phyloP scores from a whole-genome alignment of 2,888 invertebrate genomes.

The Sabatieria punctata region DNA sequence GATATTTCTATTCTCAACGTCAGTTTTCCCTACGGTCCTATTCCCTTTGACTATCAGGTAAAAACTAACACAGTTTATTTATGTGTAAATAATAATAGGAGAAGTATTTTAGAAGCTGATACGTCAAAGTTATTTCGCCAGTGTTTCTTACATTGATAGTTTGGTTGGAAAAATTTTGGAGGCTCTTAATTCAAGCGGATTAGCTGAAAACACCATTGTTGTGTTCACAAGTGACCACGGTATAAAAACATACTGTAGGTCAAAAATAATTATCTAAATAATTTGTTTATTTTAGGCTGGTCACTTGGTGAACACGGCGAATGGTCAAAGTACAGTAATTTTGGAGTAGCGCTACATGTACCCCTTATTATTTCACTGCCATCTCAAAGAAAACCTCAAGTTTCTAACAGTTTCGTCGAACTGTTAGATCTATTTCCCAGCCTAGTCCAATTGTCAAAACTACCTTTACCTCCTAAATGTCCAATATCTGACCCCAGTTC shows the following conservation, averaged over 20 bases:
- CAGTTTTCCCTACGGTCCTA: slow-evolving; percentile 61
- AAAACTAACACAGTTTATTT: too few species aligned
- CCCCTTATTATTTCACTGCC: slow-evolving; percentile 59
- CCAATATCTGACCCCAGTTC: too few species aligned
- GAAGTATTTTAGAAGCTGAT: slow-evolving; percentile 41
- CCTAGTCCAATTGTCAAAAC: slow-evolving; percentile 50
- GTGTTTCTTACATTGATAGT: slow-evolving; percentile 60
- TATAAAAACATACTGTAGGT: too few species aligned
- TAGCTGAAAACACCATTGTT: slow-evolving; percentile 48
- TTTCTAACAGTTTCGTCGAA: slow-evolving; percentile 45
- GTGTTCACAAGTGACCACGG: slow-evolving; percentile 67
- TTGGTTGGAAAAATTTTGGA: slow-evolving; percentile 53
- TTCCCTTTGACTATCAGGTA: slow-evolving; percentile 43
- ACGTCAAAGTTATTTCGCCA: slow-evolving; percentile 61
- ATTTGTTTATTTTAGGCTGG: too few species aligned
- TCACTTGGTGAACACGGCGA: slow-evolving; percentile 72
- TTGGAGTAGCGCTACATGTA: slow-evolving; percentile 58
- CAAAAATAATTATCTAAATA: too few species aligned
- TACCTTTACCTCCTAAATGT: slow-evolving; percentile 44
- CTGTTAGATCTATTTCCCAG: slow-evolving; percentile 71
- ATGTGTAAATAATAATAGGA: background rate
- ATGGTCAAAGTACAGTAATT: slow-evolving; percentile 80
- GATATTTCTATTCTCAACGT: slow-evolving; percentile 56
- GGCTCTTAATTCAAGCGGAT: slow-evolving; percentile 39
- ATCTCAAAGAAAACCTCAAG: slow-evolving; percentile 24